Evolutionary conservation across 1,140 invertebrate species (phyloP).

Genomic region (Galleria mellonella): DNA sequence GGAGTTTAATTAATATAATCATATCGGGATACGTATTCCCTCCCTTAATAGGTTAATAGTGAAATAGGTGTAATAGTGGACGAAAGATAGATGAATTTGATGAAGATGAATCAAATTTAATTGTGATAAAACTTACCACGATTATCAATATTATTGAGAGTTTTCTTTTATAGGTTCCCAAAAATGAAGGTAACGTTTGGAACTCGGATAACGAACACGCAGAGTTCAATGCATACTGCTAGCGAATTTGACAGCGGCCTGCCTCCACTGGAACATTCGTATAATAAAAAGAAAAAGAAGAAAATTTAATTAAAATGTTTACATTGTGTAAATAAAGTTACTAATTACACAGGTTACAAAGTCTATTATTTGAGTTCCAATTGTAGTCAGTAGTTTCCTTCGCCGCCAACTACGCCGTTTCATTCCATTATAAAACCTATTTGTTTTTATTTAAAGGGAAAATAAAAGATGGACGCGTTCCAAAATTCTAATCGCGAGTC

Average conservation of each 20-base stretch:
- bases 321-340: neutral
- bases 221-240: constrained; percentile 66
- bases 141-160: too few species aligned
- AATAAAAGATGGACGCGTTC: constrained; percentile 48
- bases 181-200: constrained; percentile 49
- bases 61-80: too few species aligned
- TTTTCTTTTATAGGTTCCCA: constrained; percentile 54
- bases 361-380: neutral
- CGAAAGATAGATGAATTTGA: too few species aligned
- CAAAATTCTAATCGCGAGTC: constrained; percentile 56
- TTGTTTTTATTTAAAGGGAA: constrained; percentile 16
- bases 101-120: too few species aligned
- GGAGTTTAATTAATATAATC: too few species aligned
- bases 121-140: too few species aligned
- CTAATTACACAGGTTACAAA: too few species aligned
- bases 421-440: constrained; percentile 1
- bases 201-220: constrained; percentile 46
- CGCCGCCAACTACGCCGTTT: neutral
- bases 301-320: neutral
- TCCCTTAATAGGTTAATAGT: too few species aligned
- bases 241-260: constrained; percentile 70
- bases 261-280: constrained; percentile 46
- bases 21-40: too few species aligned
- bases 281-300: constrained; percentile 45
- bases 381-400: constrained; percentile 18